Evolutionary conservation across 1,140 invertebrate species (phyloP).

Genomic region (Ips nitidus): DNA sequence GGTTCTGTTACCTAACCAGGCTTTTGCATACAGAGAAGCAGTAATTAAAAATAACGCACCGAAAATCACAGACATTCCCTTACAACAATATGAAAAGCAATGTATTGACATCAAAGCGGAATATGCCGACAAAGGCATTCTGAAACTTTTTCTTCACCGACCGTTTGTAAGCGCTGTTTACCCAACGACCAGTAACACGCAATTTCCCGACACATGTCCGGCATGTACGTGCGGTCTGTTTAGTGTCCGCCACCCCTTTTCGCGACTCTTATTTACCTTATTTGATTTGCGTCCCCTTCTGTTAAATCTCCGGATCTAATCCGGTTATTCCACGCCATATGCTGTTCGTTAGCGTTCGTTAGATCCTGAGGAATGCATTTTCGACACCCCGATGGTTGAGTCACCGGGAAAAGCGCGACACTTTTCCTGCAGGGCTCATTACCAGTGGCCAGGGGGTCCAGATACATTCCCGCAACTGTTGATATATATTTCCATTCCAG

Average conservation of each 20-base stretch:
- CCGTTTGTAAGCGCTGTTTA: neutral
- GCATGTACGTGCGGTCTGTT: slow-evolving; percentile 3
- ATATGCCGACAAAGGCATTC: neutral
- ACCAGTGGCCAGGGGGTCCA: slow-evolving; percentile 12
- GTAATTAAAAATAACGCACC: slow-evolving; percentile 23
- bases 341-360: slow-evolving; percentile 21
- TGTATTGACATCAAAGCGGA: slow-evolving; percentile 19
- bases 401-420: slow-evolving; percentile 23
- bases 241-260: slow-evolving; percentile 9
- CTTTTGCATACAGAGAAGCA: neutral
- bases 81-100: slow-evolving; percentile 4
- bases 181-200: no score
- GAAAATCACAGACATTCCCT: neutral
- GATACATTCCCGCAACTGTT: slow-evolving; percentile 23
- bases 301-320: slow-evolving; percentile 24
- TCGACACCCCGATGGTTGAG: slow-evolving; percentile 1
- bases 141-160: neutral
- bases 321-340: slow-evolving; percentile 21
- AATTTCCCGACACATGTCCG: no score
- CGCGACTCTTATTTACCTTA: slow-evolving; percentile 19
- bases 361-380: neutral
- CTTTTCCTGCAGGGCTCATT: slow-evolving; percentile 26
- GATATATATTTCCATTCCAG: slow-evolving; percentile 44
- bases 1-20: no score
- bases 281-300: slow-evolving; percentile 25